Evolutionary conservation across 64 coral and sea anemone species (phyloP), one percentile per base, ranked within the genome.

Genomic region (Montipora capricornis): DNA sequence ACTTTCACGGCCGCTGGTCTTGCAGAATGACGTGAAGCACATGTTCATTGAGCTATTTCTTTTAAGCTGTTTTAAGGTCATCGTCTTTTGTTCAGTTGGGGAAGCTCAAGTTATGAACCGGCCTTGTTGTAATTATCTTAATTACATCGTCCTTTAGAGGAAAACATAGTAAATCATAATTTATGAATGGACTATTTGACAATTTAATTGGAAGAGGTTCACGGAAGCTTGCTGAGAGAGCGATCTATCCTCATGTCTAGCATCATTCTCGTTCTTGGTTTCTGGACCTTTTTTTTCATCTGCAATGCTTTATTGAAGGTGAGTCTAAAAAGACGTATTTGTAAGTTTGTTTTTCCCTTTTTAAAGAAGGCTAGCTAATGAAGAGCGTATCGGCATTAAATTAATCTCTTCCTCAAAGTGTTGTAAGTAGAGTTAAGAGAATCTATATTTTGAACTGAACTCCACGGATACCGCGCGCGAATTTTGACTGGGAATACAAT

Each of bases 231-330:
- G 1, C 37, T 37, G 37, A 37, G 37, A 37, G 37, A 37, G 37
- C 37, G 37, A 37, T 37, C 37, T 2, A 37, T 37, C 37, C 81
- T 45, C 16, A 84, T 86, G 82, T 93, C 92, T 55, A 93, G 92
- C 78, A 13, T 88, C 44, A 76, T 78, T 26, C 22, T 93, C 6
- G 46, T 93, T 5, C 80, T 93, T 59, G 62, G 85, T 66, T 88
- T 93, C 51, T 93, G 92, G 92, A 88, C 84, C 67, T 15, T 93
- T 29, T 47, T 93, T 19, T 93, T 93, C n/a, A 93, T 93, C n/a
- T 49, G 77, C 24, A 93, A 93, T 75, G 92, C 92, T 51, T 77
- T 93, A 5, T 84, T 93, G 10, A 93, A 93, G 92, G 92, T 88
- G 61, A 69, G 92, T 87, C 7, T 0, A 47, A 47, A 19, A 59